Evolutionary conservation across 2,113 vertebrate species (phyloP).

Genomic region (Aldabrachelys gigantea): DNA sequence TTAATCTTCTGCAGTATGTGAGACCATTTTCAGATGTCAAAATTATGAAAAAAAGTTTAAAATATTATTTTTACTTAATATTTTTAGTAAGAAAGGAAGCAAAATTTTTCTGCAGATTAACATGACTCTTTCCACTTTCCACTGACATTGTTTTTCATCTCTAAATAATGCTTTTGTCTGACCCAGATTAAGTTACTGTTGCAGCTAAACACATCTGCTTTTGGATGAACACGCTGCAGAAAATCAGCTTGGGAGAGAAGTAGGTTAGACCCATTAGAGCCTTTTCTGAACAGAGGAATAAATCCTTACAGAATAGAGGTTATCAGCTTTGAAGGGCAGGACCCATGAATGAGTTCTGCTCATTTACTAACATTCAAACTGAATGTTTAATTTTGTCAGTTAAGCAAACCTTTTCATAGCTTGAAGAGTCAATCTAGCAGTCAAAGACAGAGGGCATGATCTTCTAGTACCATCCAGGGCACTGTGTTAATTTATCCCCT

Average conservation of each 20-base stretch:
- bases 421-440: background rate
- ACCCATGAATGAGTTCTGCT: background rate
- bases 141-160: background rate
- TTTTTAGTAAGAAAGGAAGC: background rate
- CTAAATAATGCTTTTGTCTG: background rate
- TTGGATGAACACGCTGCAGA: background rate
- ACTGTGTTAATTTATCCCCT: background rate
- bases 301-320: background rate
- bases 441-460: background rate
- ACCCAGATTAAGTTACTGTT: background rate
- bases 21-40: background rate
- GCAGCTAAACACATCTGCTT: background rate
- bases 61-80: background rate
- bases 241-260: background rate
- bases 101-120: background rate
- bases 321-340: background rate
- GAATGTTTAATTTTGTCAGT: background rate
- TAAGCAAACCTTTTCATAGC: background rate
- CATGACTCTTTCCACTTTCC: background rate
- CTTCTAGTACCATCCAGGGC: background rate
- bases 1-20: background rate
- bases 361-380: background rate
- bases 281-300: background rate
- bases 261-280: background rate
- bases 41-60: background rate